These are phyloP conservation scores for Crepidodera aurea DNA, from an alignment of 2,888 invertebrate genomes.

Conservation along the genomic window DNA sequence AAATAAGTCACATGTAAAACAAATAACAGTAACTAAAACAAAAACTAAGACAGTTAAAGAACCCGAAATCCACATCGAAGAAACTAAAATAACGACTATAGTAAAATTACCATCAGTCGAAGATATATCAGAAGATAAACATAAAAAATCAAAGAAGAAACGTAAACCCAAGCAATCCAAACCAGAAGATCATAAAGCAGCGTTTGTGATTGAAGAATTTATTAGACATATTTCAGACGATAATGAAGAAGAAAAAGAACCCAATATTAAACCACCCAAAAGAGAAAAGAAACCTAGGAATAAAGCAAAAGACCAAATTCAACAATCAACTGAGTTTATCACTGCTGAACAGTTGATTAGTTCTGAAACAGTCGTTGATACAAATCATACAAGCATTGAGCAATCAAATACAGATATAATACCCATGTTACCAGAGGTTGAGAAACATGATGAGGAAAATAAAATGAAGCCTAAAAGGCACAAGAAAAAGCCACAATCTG, in stretches of 20 bases:
- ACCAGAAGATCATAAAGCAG: slow-evolving; percentile 37
- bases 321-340: slow-evolving; percentile 2
- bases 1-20: slow-evolving; percentile 43
- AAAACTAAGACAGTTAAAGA: slow-evolving; percentile 53
- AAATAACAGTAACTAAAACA: slow-evolving; percentile 42
- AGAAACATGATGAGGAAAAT: background rate
- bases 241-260: slow-evolving; percentile 20
- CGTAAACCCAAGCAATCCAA: slow-evolving; percentile 39
- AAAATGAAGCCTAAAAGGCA: slow-evolving; percentile 1
- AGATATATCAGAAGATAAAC: slow-evolving; percentile 3
- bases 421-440: background rate
- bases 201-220: slow-evolving; percentile 41
- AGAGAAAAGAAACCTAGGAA: slow-evolving; percentile 41
- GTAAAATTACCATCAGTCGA: slow-evolving; percentile 42
- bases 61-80: slow-evolving; percentile 42
- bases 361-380: background rate
- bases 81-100: slow-evolving; percentile 48
- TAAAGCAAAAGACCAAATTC: background rate
- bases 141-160: slow-evolving; percentile 44
- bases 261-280: slow-evolving; percentile 30
- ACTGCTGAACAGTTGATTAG: background rate
- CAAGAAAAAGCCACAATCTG: background rate
- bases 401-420: background rate
- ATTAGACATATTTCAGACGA: slow-evolving; percentile 39
- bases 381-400: background rate